Percentiles rank a stretch among this genome's conserved stretches.
These are phyloP conservation scores for Eurytoma adleriae DNA, from an alignment of 2,888 invertebrate genomes.

Conservation along the genomic window DNA sequence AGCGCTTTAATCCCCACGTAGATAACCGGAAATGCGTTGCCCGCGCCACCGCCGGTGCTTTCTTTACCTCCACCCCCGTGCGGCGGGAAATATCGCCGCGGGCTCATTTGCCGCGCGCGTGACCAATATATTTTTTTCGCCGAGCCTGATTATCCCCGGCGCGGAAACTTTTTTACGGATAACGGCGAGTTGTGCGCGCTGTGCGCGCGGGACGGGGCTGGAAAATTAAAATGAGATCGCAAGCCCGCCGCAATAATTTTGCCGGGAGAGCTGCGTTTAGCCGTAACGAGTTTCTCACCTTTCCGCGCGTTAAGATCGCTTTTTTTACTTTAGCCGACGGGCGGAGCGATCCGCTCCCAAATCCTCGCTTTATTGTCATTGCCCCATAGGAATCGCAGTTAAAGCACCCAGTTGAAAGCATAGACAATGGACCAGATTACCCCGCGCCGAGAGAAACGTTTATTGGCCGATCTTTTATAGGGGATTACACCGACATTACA, in stretches of 20 bases:
- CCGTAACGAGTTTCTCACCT: no score
- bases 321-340: background rate
- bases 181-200: background rate
- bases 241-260: no score
- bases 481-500: conserved; percentile 53
- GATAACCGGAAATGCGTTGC: conserved; percentile 62
- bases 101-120: conserved; percentile 8
- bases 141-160: background rate
- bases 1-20: conserved; percentile 66
- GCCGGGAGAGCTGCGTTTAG: no score
- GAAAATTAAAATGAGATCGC: no score
- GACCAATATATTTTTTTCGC: conserved; percentile 31
- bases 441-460: conserved; percentile 37
- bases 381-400: conserved; percentile 47
- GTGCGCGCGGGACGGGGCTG: background rate
- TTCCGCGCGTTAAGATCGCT: background rate
- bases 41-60: conserved; percentile 41
- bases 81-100: conserved; percentile 15
- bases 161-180: background rate
- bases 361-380: conserved; percentile 54
- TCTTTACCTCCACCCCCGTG: background rate
- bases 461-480: conserved; percentile 54
- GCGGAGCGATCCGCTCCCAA: conserved; percentile 42
- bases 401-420: conserved; percentile 35
- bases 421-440: conserved; percentile 54